Conservation (phyloP, 2,888 invertebrate species). For the Eupithecia subfuscata region DNA sequence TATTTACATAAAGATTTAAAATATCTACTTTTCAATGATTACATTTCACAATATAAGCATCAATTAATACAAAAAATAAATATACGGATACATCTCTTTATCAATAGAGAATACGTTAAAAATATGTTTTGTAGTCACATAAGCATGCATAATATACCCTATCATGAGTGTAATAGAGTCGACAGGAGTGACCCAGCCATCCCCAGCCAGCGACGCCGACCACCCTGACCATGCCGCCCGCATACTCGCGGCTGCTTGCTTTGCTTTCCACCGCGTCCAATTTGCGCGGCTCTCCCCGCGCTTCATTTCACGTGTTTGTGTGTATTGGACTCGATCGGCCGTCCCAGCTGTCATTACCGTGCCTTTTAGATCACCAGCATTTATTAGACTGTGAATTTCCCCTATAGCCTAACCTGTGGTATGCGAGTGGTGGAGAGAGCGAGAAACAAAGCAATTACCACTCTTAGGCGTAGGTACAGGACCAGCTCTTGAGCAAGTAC, state of each 20-base stretch:
- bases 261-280: conserved; percentile 44
- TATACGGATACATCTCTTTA: no score
- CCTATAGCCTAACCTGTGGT: background rate
- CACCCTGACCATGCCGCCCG: conserved; percentile 36
- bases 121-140: no score
- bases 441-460: background rate
- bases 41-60: no score
- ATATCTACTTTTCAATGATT: no score
- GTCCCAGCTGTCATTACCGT: conserved; percentile 4
- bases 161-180: background rate
- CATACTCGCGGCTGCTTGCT: conserved; percentile 42
- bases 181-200: background rate
- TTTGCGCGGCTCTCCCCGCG: conserved; percentile 32
- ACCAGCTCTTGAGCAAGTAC: background rate
- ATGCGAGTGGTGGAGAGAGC: background rate
- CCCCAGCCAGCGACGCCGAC: background rate
- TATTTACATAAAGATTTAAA: no score
- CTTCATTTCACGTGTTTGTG: conserved; percentile 39
- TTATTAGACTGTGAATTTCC: conserved; percentile 1
- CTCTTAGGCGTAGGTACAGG: background rate
- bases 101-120: no score
- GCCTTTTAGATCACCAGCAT: background rate
- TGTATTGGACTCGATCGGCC: conserved; percentile 34
- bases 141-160: no score
- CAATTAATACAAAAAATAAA: no score